Conservation (phyloP, 1,140 invertebrate species). For the Odontomachus brunneus region DNA sequence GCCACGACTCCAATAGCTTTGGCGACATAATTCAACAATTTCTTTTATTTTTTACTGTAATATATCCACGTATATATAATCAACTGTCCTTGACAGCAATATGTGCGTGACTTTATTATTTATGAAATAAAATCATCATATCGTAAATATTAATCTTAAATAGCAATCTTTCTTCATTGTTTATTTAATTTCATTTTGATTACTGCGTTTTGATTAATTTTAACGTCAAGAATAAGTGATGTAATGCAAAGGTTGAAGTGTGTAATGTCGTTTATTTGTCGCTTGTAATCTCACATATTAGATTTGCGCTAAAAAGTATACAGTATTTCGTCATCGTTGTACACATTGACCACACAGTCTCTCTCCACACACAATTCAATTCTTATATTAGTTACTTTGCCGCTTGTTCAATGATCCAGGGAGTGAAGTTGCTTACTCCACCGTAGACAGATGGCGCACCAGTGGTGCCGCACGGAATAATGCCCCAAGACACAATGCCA, state of each 20-base stretch:
- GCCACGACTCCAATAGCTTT: no score
- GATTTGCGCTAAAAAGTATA: constrained; percentile 2
- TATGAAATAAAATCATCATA: constrained; percentile 49
- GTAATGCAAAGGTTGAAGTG: not conserved
- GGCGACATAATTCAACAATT: no score
- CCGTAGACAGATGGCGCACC: constrained; percentile 90
- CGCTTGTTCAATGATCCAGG: constrained; percentile 77
- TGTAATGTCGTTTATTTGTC: constrained; percentile 1
- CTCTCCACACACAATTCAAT: no score
- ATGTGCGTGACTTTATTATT: constrained; percentile 42
- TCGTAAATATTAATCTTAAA: no score
- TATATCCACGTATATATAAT: no score
- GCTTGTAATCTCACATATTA: not conserved
- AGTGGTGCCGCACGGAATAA: constrained; percentile 88
- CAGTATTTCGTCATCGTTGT: not conserved
- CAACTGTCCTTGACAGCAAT: no score
- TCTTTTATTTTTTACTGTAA: no score
- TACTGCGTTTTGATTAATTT: not conserved
- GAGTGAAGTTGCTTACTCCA: constrained; percentile 87
- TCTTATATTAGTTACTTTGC: constrained; percentile 34
- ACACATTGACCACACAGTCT: no score
- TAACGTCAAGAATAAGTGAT: not conserved
- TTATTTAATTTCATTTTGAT: not conserved
- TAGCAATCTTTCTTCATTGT: not conserved
- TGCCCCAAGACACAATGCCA: constrained; percentile 91